Percentiles rank a stretch among this genome's conserved stretches.
Evolutionary conservation across 1,140 invertebrate genomes (phyloP).

Genomic region (Ctenoplectra terminalis): DNA sequence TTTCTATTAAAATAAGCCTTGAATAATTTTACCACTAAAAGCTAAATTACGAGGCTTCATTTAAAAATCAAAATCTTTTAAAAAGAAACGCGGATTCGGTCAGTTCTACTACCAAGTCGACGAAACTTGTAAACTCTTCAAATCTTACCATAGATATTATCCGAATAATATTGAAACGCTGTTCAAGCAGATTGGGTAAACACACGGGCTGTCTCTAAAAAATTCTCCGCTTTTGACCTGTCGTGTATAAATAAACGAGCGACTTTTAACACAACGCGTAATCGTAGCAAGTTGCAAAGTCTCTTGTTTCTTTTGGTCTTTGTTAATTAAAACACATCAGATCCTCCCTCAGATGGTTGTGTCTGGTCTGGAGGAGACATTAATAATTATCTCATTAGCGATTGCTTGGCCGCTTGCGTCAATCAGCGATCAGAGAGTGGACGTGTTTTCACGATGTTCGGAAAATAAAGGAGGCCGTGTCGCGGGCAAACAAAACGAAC

Average conservation of each 20-base stretch:
- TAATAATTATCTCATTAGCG: slow-evolving; percentile 54
- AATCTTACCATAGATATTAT: neutral
- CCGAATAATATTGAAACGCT: neutral
- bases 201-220: neutral
- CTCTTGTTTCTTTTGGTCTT: slow-evolving; percentile 28
- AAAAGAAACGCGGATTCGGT: too few species aligned
- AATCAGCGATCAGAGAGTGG: slow-evolving; percentile 32
- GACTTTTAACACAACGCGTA: neutral
- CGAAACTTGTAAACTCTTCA: neutral
- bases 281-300: neutral
- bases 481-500: slow-evolving; percentile 39
- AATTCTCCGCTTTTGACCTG: neutral
- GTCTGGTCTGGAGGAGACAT: slow-evolving; percentile 43
- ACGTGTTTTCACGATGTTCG: slow-evolving; percentile 52
- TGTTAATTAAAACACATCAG: slow-evolving; percentile 43
- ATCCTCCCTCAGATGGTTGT: slow-evolving; percentile 42
- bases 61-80: too few species aligned
- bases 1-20: too few species aligned
- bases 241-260: slow-evolving; percentile 11
- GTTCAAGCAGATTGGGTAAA: neutral
- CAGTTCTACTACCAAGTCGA: too few species aligned
- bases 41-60: too few species aligned
- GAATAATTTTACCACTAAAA: too few species aligned
- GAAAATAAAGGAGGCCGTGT: slow-evolving; percentile 52
- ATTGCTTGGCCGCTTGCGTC: slow-evolving; percentile 53